Conservation (phyloP, 2,797 vertebrate species). For the Ctenopoma kingsleyae region DNA sequence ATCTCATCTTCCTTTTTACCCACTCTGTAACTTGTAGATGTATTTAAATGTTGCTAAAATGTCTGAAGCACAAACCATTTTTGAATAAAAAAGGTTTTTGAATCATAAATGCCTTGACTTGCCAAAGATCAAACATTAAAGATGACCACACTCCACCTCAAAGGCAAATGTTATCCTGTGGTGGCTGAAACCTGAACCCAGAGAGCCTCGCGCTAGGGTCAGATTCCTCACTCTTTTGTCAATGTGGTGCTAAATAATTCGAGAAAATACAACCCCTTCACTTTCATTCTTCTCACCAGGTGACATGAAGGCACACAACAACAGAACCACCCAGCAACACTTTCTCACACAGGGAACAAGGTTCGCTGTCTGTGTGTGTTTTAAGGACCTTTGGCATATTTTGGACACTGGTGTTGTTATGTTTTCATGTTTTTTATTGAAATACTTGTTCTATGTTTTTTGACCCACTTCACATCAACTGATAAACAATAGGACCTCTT, state of each 20-base stretch:
- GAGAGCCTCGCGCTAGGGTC: slow-evolving; percentile 63
- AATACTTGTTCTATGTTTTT: slow-evolving; percentile 4
- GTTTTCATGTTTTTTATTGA: background rate
- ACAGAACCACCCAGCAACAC: slow-evolving; percentile 7
- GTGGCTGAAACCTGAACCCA: slow-evolving; percentile 76
- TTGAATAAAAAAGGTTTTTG: slow-evolving; percentile 16
- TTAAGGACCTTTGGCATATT: background rate
- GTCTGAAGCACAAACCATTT: background rate
- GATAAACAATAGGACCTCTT: slow-evolving; percentile 40
- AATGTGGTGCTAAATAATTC: slow-evolving; percentile 83
- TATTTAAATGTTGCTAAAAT: slow-evolving; percentile 2
- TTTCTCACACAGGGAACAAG: background rate
- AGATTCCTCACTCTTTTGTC: slow-evolving; percentile 80
- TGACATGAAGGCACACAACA: slow-evolving; percentile 28
- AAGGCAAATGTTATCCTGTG: slow-evolving; percentile 40
- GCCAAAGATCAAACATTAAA: slow-evolving; percentile 70
- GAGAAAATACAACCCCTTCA: slow-evolving; percentile 72
- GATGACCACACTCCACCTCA: slow-evolving; percentile 42
- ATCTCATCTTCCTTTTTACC: background rate
- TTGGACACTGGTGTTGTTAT: background rate
- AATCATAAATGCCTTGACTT: slow-evolving; percentile 7
- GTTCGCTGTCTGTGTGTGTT: background rate
- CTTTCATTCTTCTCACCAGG: slow-evolving; percentile 65
- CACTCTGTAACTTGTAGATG: background rate
- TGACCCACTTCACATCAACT: slow-evolving; percentile 1